These are phyloP conservation scores for Rhynchomys soricoides DNA, from an alignment of 2,113 vertebrate genomes.

Conservation along the genomic window DNA sequence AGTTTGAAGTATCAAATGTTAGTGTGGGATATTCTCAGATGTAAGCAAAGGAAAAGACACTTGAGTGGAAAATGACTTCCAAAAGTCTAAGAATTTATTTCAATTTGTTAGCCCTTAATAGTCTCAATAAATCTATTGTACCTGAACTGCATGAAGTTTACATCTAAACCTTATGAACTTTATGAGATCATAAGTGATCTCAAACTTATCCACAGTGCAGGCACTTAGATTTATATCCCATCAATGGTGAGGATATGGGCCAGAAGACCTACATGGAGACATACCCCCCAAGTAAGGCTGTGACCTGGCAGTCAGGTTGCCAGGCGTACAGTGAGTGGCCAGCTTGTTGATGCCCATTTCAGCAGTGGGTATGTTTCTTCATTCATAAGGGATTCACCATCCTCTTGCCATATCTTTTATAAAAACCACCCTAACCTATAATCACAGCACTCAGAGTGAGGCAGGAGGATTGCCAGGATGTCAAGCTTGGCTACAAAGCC, in stretches of 20 bases:
- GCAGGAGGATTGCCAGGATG: not conserved
- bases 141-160: not conserved
- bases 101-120: not conserved
- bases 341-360: not conserved
- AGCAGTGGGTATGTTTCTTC: not conserved
- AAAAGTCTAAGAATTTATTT: not conserved
- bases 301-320: not conserved
- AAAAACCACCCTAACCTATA: not conserved
- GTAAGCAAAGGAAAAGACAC: not conserved
- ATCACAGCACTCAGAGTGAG: not conserved
- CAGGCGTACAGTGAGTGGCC: too few species aligned
- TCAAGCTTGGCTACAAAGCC: not conserved
- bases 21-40: conserved; percentile 6
- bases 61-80: not conserved
- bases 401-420: not conserved
- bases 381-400: not conserved
- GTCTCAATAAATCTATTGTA: not conserved
- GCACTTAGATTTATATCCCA: not conserved
- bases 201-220: not conserved
- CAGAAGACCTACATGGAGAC: not conserved
- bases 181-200: not conserved
- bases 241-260: not conserved
- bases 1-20: conserved; percentile 5
- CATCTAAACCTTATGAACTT: too few species aligned
- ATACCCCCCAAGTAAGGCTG: accelerated